Evolutionary conservation across 2,888 invertebrate genomes (phyloP), one percentile per base, ranked within the genome.

Genomic region (Apodemia zela): DNA sequence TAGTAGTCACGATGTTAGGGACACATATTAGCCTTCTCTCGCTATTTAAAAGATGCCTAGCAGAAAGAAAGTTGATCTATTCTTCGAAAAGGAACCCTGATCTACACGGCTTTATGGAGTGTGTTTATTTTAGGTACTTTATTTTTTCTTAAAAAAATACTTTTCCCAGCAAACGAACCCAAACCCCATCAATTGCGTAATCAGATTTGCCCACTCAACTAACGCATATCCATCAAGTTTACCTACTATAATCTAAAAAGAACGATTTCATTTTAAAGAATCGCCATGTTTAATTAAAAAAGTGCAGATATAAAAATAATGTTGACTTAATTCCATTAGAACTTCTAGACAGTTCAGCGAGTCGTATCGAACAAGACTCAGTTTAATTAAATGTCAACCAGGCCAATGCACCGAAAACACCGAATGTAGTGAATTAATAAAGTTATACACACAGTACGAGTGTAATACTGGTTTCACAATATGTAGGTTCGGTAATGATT

Each of bases 351-450:
- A 74, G 79, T 73, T 81, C 81, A 80, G 76, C 78, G 77, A 77
- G 78, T 81, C 74, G 79, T 72, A 67, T 74, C 75, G 75, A 75
- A 76, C 77, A 71, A 72, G 75, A 79, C 75, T 84, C 82, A 81
- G 80, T 85, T 87, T 82, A 84, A 87, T 89, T 84, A 84, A 89
- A 88, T 84, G 86, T 82, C 86, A 84, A 75, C 79, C 75, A 77
- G 79, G 78, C 70, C 79, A 77, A 79, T 81, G 81, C 86, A 79
- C 79, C 74, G 76, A 73, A 71, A 49, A 47, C n/a, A 10, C 69
- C 69, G 72, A 77, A 76, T 75, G 75, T 71, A 72, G 68, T 67
- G 74, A 78, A 81, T 82, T 81, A 80, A 83, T 79, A 79, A 77
- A 76, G 74, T 72, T 74, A 74, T 72, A 77, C 75, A 76, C 70